These are phyloP conservation scores for Brachypalpus laphriformis DNA, from an alignment of 2,888 invertebrate genomes.

Conservation along the genomic window DNA sequence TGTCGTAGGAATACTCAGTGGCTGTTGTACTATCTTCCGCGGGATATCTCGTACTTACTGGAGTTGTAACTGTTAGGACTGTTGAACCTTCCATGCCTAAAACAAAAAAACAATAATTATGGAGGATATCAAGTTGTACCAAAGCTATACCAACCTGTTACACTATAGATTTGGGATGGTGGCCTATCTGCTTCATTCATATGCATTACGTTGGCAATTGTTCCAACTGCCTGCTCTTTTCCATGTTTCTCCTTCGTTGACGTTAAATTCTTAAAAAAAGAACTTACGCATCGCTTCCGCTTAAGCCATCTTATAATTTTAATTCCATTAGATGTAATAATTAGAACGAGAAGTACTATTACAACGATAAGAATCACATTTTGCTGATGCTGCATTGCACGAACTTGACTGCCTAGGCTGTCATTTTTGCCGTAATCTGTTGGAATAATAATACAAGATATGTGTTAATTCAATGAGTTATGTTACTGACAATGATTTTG, in stretches of 20 bases:
- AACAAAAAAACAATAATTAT: conserved; percentile 7
- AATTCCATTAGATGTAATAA: conserved; percentile 77
- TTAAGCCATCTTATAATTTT: conserved; percentile 78
- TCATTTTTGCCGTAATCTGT: conserved; percentile 77
- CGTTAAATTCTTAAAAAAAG: conserved; percentile 76
- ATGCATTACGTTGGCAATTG: conserved; percentile 79
- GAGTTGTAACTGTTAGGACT: conserved; percentile 88
- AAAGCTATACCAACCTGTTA: conserved; percentile 77
- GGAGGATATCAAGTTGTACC: no score
- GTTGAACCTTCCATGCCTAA: conserved; percentile 85
- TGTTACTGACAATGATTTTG: no score
- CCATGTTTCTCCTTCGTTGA: conserved; percentile 76
- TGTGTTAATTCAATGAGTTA: no score
- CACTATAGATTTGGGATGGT: conserved; percentile 80
- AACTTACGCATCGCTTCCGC: conserved; percentile 76
- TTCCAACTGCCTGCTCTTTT: conserved; percentile 79
- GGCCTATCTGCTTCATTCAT: conserved; percentile 80
- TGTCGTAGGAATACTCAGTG: conserved; percentile 91
- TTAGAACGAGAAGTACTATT: conserved; percentile 77
- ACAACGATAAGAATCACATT: conserved; percentile 78
- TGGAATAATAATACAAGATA: background rate
- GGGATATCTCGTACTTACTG: conserved; percentile 88
- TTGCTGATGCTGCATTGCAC: conserved; percentile 78
- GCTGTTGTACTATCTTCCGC: conserved; percentile 88
- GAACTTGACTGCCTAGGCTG: conserved; percentile 78